These are phyloP conservation scores for Potamarius usumacintae DNA, from an alignment of 2,113 vertebrate genomes.

Conservation along the genomic window DNA sequence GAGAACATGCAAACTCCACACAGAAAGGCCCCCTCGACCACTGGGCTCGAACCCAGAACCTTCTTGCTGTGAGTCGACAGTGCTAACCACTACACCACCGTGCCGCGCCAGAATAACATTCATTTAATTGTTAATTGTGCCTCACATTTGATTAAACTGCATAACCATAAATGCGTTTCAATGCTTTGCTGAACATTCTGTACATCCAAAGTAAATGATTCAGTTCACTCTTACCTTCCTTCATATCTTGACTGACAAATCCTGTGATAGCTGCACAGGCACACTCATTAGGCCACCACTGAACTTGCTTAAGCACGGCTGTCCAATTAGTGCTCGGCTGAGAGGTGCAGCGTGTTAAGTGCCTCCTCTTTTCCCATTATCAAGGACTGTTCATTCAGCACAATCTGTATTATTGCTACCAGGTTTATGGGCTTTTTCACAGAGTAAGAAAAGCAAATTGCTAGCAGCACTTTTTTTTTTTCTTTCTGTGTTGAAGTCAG, in stretches of 20 bases:
- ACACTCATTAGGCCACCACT: conserved; percentile 73
- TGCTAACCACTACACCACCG: no score
- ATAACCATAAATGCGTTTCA: background rate
- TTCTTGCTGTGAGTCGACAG: no score
- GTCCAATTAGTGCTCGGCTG: conserved; percentile 75
- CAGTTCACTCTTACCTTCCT: conserved; percentile 45
- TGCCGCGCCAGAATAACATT: background rate
- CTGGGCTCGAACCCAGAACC: no score
- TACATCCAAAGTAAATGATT: conserved; percentile 8
- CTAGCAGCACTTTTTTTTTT: conserved; percentile 46
- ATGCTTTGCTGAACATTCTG: background rate
- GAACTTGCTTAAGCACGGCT: conserved; percentile 73
- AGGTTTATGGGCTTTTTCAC: conserved; percentile 71
- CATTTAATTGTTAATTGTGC: background rate
- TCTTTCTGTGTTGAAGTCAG: conserved; percentile 52
- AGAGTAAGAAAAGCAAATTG: conserved; percentile 64
- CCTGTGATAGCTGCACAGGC: conserved; percentile 65
- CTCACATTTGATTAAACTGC: background rate
- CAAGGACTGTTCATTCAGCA: conserved; percentile 72
- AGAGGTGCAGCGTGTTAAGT: conserved; percentile 70
- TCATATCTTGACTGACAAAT: conserved; percentile 55
- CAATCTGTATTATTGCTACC: conserved; percentile 74
- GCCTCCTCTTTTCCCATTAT: conserved; percentile 72
- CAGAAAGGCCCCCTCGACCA: no score
- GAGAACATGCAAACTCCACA: no score